phyloP scores from a whole-genome alignment of 1,140 invertebrate species.

The Lepidurus packardi region DNA sequence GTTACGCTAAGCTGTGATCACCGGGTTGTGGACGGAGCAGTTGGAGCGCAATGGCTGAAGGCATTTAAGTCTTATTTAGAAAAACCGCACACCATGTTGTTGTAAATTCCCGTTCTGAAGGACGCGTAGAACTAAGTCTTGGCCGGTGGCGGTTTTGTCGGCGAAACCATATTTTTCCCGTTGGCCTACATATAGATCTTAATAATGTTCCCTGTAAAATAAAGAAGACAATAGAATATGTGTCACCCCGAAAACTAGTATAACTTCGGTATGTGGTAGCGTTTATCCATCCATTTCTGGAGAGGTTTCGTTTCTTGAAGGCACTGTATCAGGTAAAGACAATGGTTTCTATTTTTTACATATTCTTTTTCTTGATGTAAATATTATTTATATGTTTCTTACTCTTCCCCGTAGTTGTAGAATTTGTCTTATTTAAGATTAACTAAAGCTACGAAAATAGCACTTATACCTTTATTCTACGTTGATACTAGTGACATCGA shows the following conservation, averaged over 20 bases:
- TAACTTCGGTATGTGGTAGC: background rate
- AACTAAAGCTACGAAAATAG: no score
- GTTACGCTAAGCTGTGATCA: constrained; percentile 67
- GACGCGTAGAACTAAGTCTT: background rate
- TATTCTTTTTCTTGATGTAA: no score
- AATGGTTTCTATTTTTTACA: no score
- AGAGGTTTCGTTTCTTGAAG: no score
- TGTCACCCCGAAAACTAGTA: background rate
- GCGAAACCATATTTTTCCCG: background rate
- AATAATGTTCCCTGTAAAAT: constrained; percentile 16
- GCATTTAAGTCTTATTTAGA: constrained; percentile 59
- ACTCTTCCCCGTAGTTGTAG: no score
- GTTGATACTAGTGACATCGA: no score
- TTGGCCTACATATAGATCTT: background rate
- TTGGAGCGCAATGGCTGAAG: constrained; percentile 62
- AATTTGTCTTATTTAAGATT: no score
- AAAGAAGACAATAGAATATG: background rate
- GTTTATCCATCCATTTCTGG: no score
- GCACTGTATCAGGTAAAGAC: no score
- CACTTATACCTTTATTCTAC: no score
- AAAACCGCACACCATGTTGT: constrained; percentile 59
- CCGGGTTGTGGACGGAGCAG: constrained; percentile 65
- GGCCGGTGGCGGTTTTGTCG: background rate
- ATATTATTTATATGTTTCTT: no score
- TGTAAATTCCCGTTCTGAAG: constrained; percentile 45